Evolutionary conservation across 2,797 vertebrate species (phyloP).

Genomic region (Cygnus olor): DNA sequence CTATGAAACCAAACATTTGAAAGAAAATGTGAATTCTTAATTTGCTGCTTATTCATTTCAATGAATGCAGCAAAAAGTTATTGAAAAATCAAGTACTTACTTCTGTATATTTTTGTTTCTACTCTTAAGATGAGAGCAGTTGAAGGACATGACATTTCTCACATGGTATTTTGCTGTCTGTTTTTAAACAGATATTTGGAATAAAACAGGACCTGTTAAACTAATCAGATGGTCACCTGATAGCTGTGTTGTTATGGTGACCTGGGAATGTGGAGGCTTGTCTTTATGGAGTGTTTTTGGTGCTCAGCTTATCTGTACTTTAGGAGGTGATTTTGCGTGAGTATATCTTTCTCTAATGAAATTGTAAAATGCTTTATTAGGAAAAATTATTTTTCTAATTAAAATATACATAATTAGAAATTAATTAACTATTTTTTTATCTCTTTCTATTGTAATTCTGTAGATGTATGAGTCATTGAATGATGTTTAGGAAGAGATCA

Average conservation of each 20-base stretch:
- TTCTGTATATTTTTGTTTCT: background rate
- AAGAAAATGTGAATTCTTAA: background rate
- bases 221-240: constrained; percentile 96
- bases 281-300: constrained; percentile 99
- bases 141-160: background rate
- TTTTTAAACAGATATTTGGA: constrained; percentile 90
- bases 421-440: background rate
- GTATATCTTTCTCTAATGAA: constrained; percentile 69
- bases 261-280: constrained; percentile 94
- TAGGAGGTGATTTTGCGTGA: constrained; percentile 97
- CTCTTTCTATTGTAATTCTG: background rate
- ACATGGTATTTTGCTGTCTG: constrained; percentile 9
- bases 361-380: background rate
- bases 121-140: background rate
- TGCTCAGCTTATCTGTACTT: constrained; percentile 97
- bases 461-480: background rate
- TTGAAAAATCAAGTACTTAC: background rate
- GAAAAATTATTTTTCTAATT: background rate
- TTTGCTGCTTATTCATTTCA: background rate
- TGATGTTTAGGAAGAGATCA: background rate
- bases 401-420: background rate
- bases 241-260: constrained; percentile 94
- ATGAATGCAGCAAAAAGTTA: background rate
- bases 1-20: background rate
- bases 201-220: constrained; percentile 96